Percentiles rank a stretch among this genome's conserved stretches.
phyloP scores from a whole-genome alignment of 2,113 vertebrate species.

The Leptobrachium leishanense region DNA sequence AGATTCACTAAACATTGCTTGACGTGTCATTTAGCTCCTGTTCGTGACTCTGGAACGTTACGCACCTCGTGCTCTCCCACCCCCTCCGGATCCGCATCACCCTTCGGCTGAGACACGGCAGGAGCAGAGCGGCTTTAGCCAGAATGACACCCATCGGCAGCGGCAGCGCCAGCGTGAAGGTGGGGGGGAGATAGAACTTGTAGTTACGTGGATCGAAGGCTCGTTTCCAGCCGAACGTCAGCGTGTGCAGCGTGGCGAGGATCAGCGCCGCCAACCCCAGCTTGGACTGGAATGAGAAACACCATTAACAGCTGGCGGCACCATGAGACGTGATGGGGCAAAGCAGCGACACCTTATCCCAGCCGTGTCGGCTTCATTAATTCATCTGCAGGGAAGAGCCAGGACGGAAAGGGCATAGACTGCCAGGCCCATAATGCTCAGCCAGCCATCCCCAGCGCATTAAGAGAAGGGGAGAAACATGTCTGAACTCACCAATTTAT shows the following conservation, averaged over 20 bases:
- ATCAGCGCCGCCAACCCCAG: constrained; percentile 82
- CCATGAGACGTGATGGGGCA: too few relatives aligned
- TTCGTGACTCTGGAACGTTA: constrained; percentile 61
- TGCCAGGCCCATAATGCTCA: too few relatives aligned
- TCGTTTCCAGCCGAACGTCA: constrained; percentile 82
- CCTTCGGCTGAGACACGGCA: constrained; percentile 75
- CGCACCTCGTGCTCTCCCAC: constrained; percentile 75
- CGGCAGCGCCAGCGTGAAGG: constrained; percentile 79
- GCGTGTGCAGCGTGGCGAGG: constrained; percentile 81
- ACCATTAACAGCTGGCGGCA: neutral
- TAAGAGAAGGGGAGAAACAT: too few relatives aligned
- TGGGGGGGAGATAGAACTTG: constrained; percentile 87
- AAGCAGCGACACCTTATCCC: too few relatives aligned
- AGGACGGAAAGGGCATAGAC: too few relatives aligned
- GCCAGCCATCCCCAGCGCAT: too few relatives aligned
- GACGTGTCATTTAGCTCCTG: constrained; percentile 51
- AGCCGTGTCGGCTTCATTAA: too few relatives aligned
- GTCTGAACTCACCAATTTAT: too few relatives aligned
- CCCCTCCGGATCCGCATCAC: constrained; percentile 84
- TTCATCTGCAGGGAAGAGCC: too few relatives aligned
- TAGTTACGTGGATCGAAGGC: constrained; percentile 79
- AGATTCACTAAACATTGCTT: constrained; percentile 61
- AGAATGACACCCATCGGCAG: constrained; percentile 77
- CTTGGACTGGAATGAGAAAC: constrained; percentile 72
- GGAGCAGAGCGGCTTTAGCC: constrained; percentile 69